A percentile compares a stretch with the other conserved stretches of the same genome.
Evolutionary conservation across 1,140 invertebrate species (phyloP).

Genomic region (Vollenhovia emeryi): DNA sequence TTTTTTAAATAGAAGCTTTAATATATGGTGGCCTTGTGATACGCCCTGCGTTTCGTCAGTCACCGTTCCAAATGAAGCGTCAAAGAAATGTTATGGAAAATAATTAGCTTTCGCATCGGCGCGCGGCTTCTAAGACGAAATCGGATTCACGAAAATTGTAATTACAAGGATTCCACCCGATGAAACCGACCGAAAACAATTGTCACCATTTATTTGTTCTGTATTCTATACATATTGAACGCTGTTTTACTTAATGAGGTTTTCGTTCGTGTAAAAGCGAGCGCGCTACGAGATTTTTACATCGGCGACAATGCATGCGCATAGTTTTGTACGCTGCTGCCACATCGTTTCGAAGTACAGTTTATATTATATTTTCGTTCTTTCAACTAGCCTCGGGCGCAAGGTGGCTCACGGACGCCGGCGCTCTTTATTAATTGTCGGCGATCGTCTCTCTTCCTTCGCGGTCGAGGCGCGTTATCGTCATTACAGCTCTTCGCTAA

Average conservation of each 20-base stretch:
- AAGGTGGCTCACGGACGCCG: constrained; percentile 1
- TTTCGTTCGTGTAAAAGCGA: neutral
- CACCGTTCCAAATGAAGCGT: neutral
- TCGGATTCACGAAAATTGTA: neutral
- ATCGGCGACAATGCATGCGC: neutral
- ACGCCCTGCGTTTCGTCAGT: neutral
- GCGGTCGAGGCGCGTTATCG: constrained; percentile 30
- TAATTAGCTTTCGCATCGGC: neutral
- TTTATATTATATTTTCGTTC: constrained; percentile 1
- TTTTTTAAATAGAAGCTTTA: neutral
- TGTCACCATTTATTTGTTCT: neutral
- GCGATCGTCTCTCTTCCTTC: constrained; percentile 17
- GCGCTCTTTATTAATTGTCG: constrained; percentile 39
- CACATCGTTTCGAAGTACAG: neutral
- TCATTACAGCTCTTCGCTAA: constrained; percentile 40
- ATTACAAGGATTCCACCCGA: neutral
- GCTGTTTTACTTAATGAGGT: neutral
- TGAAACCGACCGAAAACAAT: neutral
- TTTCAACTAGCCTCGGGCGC: neutral
- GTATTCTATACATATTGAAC: neutral
- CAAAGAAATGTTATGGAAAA: neutral
- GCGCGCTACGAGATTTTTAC: neutral
- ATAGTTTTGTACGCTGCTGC: neutral
- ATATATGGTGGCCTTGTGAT: neutral
- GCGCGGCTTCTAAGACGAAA: neutral